phyloP scores from a whole-genome alignment of 2,888 invertebrate species.

The Calephelis perditalis region DNA sequence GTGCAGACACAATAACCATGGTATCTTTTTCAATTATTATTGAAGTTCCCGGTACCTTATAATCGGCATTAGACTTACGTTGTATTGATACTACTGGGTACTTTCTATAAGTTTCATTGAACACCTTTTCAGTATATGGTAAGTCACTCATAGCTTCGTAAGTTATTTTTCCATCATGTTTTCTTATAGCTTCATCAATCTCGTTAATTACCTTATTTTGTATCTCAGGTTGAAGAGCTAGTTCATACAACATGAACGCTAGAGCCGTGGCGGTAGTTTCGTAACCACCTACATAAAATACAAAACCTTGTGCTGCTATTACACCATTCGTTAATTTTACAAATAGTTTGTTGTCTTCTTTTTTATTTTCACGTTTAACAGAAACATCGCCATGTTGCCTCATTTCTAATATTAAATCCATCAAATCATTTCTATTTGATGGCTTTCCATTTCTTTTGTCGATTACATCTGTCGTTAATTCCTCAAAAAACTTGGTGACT shows the following conservation, averaged over 20 bases:
- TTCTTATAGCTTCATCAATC: slow-evolving; percentile 42
- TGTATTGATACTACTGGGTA: slow-evolving; percentile 14
- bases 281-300: slow-evolving; percentile 62
- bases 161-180: slow-evolving; percentile 17
- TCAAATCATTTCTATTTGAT: slow-evolving; percentile 12
- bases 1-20: slow-evolving; percentile 3
- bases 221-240: slow-evolving; percentile 49
- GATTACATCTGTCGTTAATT: slow-evolving; percentile 32
- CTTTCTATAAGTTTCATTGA: slow-evolving; percentile 34
- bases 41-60: slow-evolving; percentile 30
- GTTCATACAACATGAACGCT: slow-evolving; percentile 45
- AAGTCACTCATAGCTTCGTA: slow-evolving; percentile 53
- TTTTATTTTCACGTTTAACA: slow-evolving; percentile 16
- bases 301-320: slow-evolving; percentile 55
- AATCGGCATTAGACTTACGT: slow-evolving; percentile 1
- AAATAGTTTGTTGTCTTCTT: slow-evolving; percentile 28
- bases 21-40: slow-evolving; percentile 19
- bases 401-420: slow-evolving; percentile 31
- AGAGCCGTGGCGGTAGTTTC: slow-evolving; percentile 61
- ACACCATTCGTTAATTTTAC: slow-evolving; percentile 45
- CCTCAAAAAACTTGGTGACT: slow-evolving; percentile 36
- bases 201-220: slow-evolving; percentile 48
- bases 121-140: slow-evolving; percentile 54
- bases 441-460: slow-evolving; percentile 8
- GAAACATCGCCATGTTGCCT: slow-evolving; percentile 36